These are phyloP conservation scores for Dunckerocampus dactyliophorus DNA, from an alignment of 2,113 vertebrate genomes.

Conservation along the genomic window DNA sequence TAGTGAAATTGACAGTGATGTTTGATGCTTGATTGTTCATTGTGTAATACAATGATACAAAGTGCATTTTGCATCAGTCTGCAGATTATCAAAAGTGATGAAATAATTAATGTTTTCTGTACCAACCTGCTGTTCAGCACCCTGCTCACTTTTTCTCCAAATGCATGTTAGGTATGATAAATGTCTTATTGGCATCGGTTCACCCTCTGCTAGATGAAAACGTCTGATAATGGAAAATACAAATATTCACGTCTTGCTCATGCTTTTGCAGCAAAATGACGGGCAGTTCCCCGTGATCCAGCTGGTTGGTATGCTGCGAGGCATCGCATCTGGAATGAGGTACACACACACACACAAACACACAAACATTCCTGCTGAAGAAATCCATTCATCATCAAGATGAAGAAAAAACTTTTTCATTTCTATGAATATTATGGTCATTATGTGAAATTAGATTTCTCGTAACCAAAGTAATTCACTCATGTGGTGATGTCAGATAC, in stretches of 20 bases:
- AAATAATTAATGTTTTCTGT: neutral
- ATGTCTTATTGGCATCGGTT: slow-evolving; percentile 4
- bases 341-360: slow-evolving; percentile 31
- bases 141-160: neutral
- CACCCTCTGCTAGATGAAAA: slow-evolving; percentile 17
- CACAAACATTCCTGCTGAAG: slow-evolving; percentile 6
- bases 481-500: neutral
- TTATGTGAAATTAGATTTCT: slow-evolving; percentile 25
- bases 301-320: slow-evolving; percentile 94
- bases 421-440: slow-evolving; percentile 7
- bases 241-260: slow-evolving; percentile 28
- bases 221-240: slow-evolving; percentile 17
- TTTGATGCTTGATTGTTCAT: neutral
- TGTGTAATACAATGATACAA: neutral
- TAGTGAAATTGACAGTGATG: too few relatives aligned
- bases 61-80: neutral
- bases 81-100: neutral
- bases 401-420: slow-evolving; percentile 13
- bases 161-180: neutral
- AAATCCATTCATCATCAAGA: slow-evolving; percentile 21
- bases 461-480: slow-evolving; percentile 8
- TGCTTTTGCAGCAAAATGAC: slow-evolving; percentile 85
- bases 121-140: neutral
- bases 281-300: slow-evolving; percentile 97
- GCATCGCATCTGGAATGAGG: slow-evolving; percentile 95